Evolutionary conservation across 2,888 invertebrate genomes (phyloP), one percentile per base, ranked within the genome.

Genomic region (Morpho deidamia): DNA sequence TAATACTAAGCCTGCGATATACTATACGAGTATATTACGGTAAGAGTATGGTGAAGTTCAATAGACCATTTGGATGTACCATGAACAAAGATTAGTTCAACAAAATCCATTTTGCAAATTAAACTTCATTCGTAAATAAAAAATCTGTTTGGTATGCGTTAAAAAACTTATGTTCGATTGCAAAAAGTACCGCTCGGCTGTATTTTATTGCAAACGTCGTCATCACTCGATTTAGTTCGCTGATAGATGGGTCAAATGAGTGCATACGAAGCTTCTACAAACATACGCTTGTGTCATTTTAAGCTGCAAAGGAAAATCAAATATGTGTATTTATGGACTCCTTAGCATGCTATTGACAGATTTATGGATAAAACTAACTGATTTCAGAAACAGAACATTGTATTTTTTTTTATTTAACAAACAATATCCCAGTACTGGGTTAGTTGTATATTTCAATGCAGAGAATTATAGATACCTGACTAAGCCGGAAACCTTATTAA

Each of bases 141-240:
- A 10, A 37, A 10, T 8, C 5, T 14, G n/a, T 46, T 7, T 23
- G 7, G n/a, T n/a, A n/a, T n/a, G n/a, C n/a, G n/a, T n/a, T 35
- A 49, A 55, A 51, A 51, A 54, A 38, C 41, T 45, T 23, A 48
- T 34, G 34, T 46, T 46, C 41, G 35, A 38, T 44, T 33, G 33
- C 50, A 57, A 53, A 53, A 51, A 51, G 38, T 33, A 11, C 39
- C 40, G 39, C 33, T 34, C 33, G 49, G 11, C 42, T 48, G 51
- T 56, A 42, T 48, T 53, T 56, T 59, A 51, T 48, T 56, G 37
- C 48, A n/a, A 41, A 44, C 42, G 42, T 43, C 48, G 59, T 59
- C 56, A 59, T 51, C 53, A 51, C 56, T 46, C 51, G 56, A 59
- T 59, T 54, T 59, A 59, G 56, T 51, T 23, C 43, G 39, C n/a